Evolutionary conservation across 2,797 vertebrate species (phyloP).

Genomic region (Peromyscus eremicus): DNA sequence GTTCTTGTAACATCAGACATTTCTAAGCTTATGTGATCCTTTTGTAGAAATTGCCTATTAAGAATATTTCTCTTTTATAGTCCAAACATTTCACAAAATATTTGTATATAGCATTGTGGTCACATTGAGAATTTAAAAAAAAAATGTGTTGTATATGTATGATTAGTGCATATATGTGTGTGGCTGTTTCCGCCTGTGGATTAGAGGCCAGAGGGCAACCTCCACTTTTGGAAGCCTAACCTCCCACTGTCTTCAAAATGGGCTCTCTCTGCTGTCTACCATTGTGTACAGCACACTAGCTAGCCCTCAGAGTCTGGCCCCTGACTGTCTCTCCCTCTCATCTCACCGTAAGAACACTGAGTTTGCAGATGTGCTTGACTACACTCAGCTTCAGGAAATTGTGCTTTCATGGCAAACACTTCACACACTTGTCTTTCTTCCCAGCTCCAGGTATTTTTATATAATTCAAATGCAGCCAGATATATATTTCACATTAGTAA

Average conservation of each 20-base stretch:
- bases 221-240: background rate
- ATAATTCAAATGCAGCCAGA: background rate
- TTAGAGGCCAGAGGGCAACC: background rate
- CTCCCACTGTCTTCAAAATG: background rate
- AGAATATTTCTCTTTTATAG: background rate
- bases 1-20: background rate
- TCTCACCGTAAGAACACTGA: too few relatives aligned
- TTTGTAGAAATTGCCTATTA: background rate
- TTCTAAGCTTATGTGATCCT: background rate
- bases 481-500: background rate
- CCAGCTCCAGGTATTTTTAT: background rate
- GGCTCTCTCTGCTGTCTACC: background rate
- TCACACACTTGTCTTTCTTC: background rate
- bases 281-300: too few relatives aligned
- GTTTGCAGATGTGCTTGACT: background rate
- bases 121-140: background rate
- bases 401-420: background rate
- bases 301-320: background rate
- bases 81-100: background rate
- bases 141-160: background rate
- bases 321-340: background rate
- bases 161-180: background rate
- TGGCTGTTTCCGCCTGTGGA: background rate
- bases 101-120: background rate
- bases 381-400: background rate